phyloP scores from a whole-genome alignment of 2,797 vertebrate species.

The Meda fulgida region DNA sequence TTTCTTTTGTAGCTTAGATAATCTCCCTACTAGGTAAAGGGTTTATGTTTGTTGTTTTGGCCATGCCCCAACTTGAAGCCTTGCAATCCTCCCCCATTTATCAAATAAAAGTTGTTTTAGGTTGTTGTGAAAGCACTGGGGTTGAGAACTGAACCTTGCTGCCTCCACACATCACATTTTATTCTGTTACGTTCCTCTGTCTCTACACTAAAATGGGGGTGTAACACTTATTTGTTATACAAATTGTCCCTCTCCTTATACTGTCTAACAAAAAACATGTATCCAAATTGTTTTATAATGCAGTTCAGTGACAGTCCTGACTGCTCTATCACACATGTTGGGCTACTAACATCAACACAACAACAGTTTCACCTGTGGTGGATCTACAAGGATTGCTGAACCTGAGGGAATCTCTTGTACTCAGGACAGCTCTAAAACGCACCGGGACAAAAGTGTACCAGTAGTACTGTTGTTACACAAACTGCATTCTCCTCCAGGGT shows the following conservation, averaged over 20 bases:
- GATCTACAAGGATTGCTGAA: constrained; percentile 1
- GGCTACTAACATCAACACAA: not conserved
- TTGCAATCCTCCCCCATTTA: too few relatives aligned
- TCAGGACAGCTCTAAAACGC: not conserved
- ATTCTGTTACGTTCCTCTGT: not conserved
- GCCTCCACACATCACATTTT: too few relatives aligned
- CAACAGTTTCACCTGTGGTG: not conserved
- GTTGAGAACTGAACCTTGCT: too few relatives aligned
- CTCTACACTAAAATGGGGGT: not conserved
- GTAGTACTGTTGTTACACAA: not conserved
- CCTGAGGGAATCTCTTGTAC: constrained; percentile 10
- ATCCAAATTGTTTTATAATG: constrained; percentile 4
- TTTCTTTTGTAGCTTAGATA: not conserved
- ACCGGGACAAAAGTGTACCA: not conserved
- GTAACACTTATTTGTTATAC: not conserved
- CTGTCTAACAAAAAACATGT: not conserved
- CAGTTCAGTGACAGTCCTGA: not conserved
- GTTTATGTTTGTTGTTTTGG: not conserved
- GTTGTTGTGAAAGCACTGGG: too few relatives aligned
- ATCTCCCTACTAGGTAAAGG: not conserved
- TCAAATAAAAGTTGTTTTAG: too few relatives aligned
- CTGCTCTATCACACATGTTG: not conserved
- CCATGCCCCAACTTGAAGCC: too few relatives aligned
- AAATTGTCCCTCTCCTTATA: not conserved
- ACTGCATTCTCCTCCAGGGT: not conserved